Percentiles rank a stretch among this genome's conserved stretches.
Evolutionary conservation across 2,113 vertebrate genomes (phyloP).

Genomic region (Burhinus oedicnemus): DNA sequence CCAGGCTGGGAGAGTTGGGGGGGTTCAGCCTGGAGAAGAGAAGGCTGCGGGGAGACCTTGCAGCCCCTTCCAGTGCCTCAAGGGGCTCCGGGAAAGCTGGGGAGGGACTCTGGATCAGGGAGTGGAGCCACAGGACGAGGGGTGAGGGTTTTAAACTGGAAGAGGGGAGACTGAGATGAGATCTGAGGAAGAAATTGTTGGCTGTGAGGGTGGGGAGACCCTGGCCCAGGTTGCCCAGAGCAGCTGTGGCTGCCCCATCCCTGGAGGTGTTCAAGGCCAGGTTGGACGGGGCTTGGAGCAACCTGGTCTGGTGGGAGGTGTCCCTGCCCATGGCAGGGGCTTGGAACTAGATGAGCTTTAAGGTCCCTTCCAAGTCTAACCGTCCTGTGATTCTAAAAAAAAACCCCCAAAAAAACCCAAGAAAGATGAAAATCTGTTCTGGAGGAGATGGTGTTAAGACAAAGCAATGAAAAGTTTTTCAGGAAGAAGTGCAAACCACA

Average conservation of each 20-base stretch:
- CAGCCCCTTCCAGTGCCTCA: too few relatives aligned
- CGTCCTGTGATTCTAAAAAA: background rate
- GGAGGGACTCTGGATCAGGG: too few relatives aligned
- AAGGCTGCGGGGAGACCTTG: too few relatives aligned
- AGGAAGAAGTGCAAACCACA: background rate
- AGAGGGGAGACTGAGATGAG: background rate
- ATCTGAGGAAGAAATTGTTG: background rate
- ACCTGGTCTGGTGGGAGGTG: background rate
- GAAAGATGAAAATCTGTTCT: too few relatives aligned
- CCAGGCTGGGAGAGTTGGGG: conserved; percentile 69
- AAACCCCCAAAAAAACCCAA: too few relatives aligned
- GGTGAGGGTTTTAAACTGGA: too few relatives aligned
- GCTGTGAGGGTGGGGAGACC: background rate
- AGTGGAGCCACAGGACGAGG: too few relatives aligned
- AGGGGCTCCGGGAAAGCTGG: too few relatives aligned
- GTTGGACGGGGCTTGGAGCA: background rate
- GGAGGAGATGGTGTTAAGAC: background rate
- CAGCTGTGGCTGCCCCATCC: background rate
- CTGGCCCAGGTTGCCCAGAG: background rate
- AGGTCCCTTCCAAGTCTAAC: background rate
- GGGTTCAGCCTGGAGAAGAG: too few relatives aligned
- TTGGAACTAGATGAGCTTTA: background rate
- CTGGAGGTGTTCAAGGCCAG: background rate
- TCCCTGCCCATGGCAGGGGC: background rate
- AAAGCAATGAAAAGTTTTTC: background rate